Percentiles rank a stretch among this genome's conserved stretches.
phyloP scores from a whole-genome alignment of 2,797 vertebrate species.

The Centropyge bicolor region DNA sequence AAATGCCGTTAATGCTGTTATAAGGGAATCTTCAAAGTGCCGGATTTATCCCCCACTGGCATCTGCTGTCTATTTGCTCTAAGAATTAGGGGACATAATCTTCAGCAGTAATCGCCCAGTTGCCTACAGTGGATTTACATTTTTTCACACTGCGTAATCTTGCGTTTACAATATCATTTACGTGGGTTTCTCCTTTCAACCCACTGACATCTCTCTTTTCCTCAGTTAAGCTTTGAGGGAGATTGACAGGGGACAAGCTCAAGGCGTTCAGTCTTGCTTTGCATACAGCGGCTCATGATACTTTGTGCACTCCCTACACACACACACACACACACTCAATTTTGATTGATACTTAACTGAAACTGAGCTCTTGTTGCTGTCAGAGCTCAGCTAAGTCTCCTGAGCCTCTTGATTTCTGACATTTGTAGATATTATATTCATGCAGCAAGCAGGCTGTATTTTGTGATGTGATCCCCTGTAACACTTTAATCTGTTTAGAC shows the following conservation, averaged over 20 bases:
- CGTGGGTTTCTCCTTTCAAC: conserved; percentile 79
- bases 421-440: conserved; percentile 86
- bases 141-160: conserved; percentile 84
- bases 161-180: conserved; percentile 86
- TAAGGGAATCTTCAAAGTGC: conserved; percentile 78
- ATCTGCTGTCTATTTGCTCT: conserved; percentile 70
- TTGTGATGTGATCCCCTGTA: conserved; percentile 84
- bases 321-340: conserved; percentile 30
- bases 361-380: conserved; percentile 87
- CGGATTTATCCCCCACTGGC: conserved; percentile 70
- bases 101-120: conserved; percentile 77
- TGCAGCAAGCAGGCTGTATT: conserved; percentile 71
- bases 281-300: conserved; percentile 74
- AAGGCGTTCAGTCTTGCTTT: conserved; percentile 75
- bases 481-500: conserved; percentile 89
- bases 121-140: conserved; percentile 83
- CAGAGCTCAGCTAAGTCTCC: conserved; percentile 84
- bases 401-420: conserved; percentile 86
- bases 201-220: conserved; percentile 80
- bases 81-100: conserved; percentile 83
- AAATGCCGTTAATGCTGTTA: conserved; percentile 59
- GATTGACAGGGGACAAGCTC: conserved; percentile 87
- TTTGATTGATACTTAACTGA: conserved; percentile 88
- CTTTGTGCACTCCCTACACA: conserved; percentile 53
- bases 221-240: conserved; percentile 74